A percentile compares a stretch with the other conserved stretches of the same genome.
Conservation (phyloP, 2,888 invertebrate species). For the Endotricha flammealis region DNA sequence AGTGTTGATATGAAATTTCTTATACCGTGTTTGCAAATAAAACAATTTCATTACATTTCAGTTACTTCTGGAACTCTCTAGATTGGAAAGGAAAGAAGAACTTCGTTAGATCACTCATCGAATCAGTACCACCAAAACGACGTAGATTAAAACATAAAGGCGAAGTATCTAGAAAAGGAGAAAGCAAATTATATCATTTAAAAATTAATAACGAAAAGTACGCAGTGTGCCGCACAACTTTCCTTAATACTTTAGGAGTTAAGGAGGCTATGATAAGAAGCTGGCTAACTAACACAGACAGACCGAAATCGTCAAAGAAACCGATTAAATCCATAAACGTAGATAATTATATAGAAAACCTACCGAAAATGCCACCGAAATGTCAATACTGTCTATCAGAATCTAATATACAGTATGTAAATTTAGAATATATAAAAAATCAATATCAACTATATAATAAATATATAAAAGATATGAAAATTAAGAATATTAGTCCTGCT, state of each 20-base stretch:
- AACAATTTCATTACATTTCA: too few relatives aligned
- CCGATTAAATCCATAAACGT: slow-evolving; percentile 44
- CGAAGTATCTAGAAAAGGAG: slow-evolving; percentile 38
- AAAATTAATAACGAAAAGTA: slow-evolving; percentile 26
- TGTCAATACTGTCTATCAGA: slow-evolving; percentile 37
- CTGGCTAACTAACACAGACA: slow-evolving; percentile 36
- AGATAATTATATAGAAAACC: slow-evolving; percentile 37
- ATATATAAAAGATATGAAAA: slow-evolving; percentile 40
- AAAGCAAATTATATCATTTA: slow-evolving; percentile 45
- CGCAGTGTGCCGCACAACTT: slow-evolving; percentile 45
- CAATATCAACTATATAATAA: slow-evolving; percentile 42
- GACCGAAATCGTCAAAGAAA: slow-evolving; percentile 29
- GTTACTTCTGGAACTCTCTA: slow-evolving; percentile 47
- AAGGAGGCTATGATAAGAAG: slow-evolving; percentile 54
- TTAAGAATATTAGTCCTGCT: slow-evolving; percentile 28
- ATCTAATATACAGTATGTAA: slow-evolving; percentile 32
- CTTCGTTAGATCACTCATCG: slow-evolving; percentile 38
- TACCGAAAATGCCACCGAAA: slow-evolving; percentile 41
- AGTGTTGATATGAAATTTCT: too few relatives aligned
- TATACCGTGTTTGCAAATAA: too few relatives aligned
- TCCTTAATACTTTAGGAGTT: slow-evolving; percentile 49
- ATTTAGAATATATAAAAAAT: slow-evolving; percentile 41
- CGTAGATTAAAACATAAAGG: slow-evolving; percentile 36
- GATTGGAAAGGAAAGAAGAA: slow-evolving; percentile 47
- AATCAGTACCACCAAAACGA: slow-evolving; percentile 40